Evolutionary conservation across 1,140 invertebrate genomes (phyloP).

Genomic region (Drosophila ogumai): DNA sequence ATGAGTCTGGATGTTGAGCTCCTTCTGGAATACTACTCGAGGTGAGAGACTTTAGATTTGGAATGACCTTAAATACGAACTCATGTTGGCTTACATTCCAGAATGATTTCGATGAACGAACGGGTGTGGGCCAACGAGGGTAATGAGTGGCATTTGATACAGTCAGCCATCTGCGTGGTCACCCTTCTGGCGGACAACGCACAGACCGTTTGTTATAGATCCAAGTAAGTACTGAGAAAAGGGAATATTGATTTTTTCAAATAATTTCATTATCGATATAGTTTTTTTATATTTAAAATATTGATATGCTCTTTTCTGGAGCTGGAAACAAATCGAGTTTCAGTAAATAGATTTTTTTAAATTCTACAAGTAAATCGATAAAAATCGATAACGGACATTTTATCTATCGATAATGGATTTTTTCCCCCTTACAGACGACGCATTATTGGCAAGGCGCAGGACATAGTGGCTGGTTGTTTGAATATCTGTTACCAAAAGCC

Average conservation of each 20-base stretch:
- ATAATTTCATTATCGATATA: no score
- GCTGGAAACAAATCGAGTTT: no score
- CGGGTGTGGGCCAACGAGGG: slow-evolving; percentile 91
- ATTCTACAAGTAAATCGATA: no score
- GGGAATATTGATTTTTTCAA: no score
- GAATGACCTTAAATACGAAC: slow-evolving; percentile 44
- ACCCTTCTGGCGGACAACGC: slow-evolving; percentile 86
- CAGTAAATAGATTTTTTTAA: no score
- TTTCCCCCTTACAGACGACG: slow-evolving; percentile 85
- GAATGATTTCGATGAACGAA: slow-evolving; percentile 90
- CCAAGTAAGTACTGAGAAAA: slow-evolving; percentile 55
- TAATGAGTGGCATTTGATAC: slow-evolving; percentile 91
- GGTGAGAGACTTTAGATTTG: slow-evolving; percentile 82
- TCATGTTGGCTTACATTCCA: slow-evolving; percentile 5
- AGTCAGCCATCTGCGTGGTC: slow-evolving; percentile 89
- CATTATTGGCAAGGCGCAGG: slow-evolving; percentile 88
- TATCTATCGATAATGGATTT: no score
- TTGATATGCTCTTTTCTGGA: no score
- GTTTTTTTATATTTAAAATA: no score
- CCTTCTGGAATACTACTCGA: slow-evolving; percentile 90
- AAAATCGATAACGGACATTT: no score
- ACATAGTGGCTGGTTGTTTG: slow-evolving; percentile 88
- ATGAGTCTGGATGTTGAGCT: slow-evolving; percentile 90
- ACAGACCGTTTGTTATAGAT: slow-evolving; percentile 63
- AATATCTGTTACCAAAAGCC: slow-evolving; percentile 89